Conservation (phyloP, 2,888 invertebrate genomes). For the Cerastis leucographa region DNA sequence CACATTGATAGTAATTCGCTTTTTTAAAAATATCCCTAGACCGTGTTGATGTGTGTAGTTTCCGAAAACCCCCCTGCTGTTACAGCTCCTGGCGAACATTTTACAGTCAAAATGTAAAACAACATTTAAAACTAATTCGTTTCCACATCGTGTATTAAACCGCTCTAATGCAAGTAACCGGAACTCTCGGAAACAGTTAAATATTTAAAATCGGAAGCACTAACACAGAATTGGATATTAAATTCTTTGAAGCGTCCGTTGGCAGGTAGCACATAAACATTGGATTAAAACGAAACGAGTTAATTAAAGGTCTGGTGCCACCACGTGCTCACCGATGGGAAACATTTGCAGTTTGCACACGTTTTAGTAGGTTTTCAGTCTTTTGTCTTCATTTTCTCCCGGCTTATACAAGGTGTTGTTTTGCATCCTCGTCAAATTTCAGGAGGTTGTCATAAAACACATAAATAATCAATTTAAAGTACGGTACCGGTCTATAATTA, state of each 20-base stretch:
- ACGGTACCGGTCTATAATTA: no score
- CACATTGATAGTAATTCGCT: no score
- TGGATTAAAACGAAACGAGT: constrained; percentile 21
- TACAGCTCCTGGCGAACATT: not conserved
- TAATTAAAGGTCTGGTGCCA: constrained; percentile 22
- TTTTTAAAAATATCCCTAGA: no score
- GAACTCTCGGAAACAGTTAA: constrained; percentile 19
- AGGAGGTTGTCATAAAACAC: no score
- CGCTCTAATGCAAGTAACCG: constrained; percentile 20
- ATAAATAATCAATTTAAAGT: no score
- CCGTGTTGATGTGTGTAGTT: no score
- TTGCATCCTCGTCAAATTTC: no score
- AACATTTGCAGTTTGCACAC: constrained; percentile 17
- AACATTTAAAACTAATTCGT: constrained; percentile 20
- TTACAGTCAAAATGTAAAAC: not conserved
- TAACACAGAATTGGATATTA: constrained; percentile 30
- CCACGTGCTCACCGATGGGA: constrained; percentile 7
- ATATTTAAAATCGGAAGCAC: constrained; percentile 49
- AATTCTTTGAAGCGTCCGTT: constrained; percentile 31
- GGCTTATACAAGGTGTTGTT: no score
- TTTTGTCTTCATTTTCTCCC: not conserved
- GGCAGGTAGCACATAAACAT: constrained; percentile 29
- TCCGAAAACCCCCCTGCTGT: no score
- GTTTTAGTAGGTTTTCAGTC: not conserved
- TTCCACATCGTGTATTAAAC: constrained; percentile 6